A percentile compares a stretch with the other conserved stretches of the same genome.
phyloP scores from a whole-genome alignment of 2,797 vertebrate genomes.

The Poeciliopsis turneri region DNA sequence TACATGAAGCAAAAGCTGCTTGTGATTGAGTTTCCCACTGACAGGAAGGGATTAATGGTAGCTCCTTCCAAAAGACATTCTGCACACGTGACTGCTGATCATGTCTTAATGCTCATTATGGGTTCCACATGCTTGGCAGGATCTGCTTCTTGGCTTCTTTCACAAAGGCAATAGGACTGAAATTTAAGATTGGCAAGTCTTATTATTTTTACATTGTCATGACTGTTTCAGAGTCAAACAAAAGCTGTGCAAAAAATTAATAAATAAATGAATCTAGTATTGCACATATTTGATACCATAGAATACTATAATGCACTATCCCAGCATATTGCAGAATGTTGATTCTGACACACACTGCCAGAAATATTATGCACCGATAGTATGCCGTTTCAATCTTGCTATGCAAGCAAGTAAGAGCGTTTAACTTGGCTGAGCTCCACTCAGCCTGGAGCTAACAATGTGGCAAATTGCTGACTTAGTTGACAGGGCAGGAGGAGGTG shows the following conservation, averaged over 20 bases:
- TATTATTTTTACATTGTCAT: neutral
- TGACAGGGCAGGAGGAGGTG: conserved; percentile 20
- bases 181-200: neutral
- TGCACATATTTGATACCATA: neutral
- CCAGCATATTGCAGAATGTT: neutral
- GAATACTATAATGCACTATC: neutral
- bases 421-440: conserved; percentile 19
- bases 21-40: conserved; percentile 42
- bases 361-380: conserved; percentile 12
- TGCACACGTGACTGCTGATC: conserved; percentile 66
- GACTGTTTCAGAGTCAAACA: neutral
- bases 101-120: conserved; percentile 72
- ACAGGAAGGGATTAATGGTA: conserved; percentile 60
- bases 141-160: conserved; percentile 29
- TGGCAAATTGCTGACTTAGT: conserved; percentile 31
- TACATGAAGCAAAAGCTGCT: conserved; percentile 36
- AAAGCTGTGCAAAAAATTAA: neutral
- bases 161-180: conserved; percentile 13
- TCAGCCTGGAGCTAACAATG: conserved; percentile 25
- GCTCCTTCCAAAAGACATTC: conserved; percentile 47
- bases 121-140: conserved; percentile 50
- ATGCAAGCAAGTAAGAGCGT: neutral
- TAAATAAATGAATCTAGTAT: neutral
- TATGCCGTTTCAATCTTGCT: neutral
- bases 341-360: neutral